Evolutionary conservation across 2,797 vertebrate species (phyloP), one percentile per base, ranked within the genome.

Genomic region (Hyperoplus immaculatus): DNA sequence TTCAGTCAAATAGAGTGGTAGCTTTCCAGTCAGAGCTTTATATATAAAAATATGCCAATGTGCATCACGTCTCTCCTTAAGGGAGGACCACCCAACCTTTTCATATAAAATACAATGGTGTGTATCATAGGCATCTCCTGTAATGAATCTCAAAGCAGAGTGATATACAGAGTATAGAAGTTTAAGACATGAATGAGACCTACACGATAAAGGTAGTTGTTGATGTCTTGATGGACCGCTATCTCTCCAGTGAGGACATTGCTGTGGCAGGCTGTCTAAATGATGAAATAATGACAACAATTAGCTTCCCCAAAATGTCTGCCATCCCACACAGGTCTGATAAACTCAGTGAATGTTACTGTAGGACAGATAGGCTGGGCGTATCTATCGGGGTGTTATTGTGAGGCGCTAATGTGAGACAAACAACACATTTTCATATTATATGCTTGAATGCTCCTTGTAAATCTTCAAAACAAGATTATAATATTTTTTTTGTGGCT

Each of bases 231-330:
- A 75, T 73, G 71, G 46, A 76, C 49, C 29, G 69, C 18, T 43
- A 9, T 69, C 43, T 59, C 18, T 16, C 49, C 50, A 29, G 49
- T 73, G 50, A 72, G 60, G 71, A 70, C 56, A 75, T 69, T 50
- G 57, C n/a, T 29, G 62, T 56, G 57, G 8, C 39, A 49, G 57
- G 29, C 9, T 6, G 49, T 65, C 41, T 63, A 66, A 73, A 83
- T 80, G 65, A 60, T 45, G 41, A 60, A 70, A 64, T 75, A 67
- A 82, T 77, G 69, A 47, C 62, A 78, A 74, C 72, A 77, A 69
- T 80, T 82, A 71, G 39, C 58, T 29, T 66, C 29, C 3, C 38
- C 62, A 47, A 80, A 79, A 78, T 72, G 68, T 71, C 74, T 71
- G 61, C 42, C 39, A 46, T 62, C 39, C 43, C 53, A 60, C 49